phyloP scores from a whole-genome alignment of 2,113 vertebrate genomes.

The Phyllostomus discolor region DNA sequence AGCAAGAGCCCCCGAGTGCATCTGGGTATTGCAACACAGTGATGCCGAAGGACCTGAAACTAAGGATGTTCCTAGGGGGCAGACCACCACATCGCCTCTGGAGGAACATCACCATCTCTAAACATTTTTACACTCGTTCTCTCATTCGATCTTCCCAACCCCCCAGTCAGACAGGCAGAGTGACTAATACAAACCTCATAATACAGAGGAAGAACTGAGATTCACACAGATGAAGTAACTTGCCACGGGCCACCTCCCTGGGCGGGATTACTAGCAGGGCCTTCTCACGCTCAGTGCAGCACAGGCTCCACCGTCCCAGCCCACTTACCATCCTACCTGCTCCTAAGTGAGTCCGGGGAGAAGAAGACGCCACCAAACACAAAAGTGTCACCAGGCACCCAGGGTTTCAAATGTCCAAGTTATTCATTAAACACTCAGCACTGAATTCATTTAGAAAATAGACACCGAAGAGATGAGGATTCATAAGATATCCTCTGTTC shows the following conservation, averaged over 20 bases:
- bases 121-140: neutral
- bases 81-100: neutral
- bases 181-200: neutral
- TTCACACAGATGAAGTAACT: neutral
- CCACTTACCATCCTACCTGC: slow-evolving; percentile 74
- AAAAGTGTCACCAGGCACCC: neutral
- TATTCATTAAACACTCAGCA: neutral
- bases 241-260: neutral
- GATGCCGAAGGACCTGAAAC: neutral
- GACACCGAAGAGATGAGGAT: neutral
- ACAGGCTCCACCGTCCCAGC: slow-evolving; percentile 33
- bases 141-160: neutral
- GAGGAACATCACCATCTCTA: neutral
- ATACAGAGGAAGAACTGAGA: neutral
- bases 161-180: neutral
- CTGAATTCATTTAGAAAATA: neutral
- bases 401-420: neutral
- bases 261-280: too few relatives aligned
- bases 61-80: neutral
- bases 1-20: neutral
- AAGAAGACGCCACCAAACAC: neutral
- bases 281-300: neutral
- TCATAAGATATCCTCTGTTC: neutral
- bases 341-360: too few relatives aligned
- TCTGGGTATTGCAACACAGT: neutral